A percentile compares a stretch with the other conserved stretches of the same genome.
Conservation (phyloP, 2,113 vertebrate species). For the Leuciscus idus region DNA sequence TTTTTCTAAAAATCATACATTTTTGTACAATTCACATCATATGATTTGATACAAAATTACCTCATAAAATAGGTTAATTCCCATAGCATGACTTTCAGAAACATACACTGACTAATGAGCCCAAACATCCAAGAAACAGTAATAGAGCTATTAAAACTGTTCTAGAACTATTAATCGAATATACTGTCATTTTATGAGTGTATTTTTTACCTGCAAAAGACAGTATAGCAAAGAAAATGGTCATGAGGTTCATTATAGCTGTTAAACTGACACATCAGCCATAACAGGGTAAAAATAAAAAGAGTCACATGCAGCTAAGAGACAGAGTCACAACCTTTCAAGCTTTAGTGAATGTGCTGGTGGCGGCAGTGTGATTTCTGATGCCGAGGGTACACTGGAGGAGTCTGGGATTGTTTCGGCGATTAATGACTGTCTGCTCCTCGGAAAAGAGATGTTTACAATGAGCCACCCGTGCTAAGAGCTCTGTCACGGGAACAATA, state of each 20-base stretch:
- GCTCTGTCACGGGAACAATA: slow-evolving; percentile 80
- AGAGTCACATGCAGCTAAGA: slow-evolving; percentile 61
- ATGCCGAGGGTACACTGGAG: slow-evolving; percentile 64
- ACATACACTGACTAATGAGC: neutral
- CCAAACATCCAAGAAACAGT: slow-evolving; percentile 20
- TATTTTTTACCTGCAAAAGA: neutral
- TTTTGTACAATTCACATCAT: no score
- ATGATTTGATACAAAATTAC: no score
- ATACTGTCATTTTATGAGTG: neutral
- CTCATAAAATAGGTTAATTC: neutral
- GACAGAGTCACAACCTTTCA: slow-evolving; percentile 59
- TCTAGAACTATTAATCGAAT: slow-evolving; percentile 40
- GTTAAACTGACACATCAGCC: slow-evolving; percentile 53
- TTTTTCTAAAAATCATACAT: no score
- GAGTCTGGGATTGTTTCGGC: slow-evolving; percentile 59
- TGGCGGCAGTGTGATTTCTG: slow-evolving; percentile 74
- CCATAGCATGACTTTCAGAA: neutral
- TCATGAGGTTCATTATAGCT: slow-evolving; percentile 39
- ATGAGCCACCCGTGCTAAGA: slow-evolving; percentile 72
- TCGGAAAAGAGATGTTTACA: slow-evolving; percentile 76
- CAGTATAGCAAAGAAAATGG: neutral
- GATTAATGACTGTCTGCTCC: slow-evolving; percentile 77
- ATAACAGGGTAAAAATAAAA: slow-evolving; percentile 57
- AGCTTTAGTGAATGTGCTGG: slow-evolving; percentile 65
- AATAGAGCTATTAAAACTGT: slow-evolving; percentile 38